Conservation (phyloP, 2,888 invertebrate species). For the Brachypalpus laphriformis region DNA sequence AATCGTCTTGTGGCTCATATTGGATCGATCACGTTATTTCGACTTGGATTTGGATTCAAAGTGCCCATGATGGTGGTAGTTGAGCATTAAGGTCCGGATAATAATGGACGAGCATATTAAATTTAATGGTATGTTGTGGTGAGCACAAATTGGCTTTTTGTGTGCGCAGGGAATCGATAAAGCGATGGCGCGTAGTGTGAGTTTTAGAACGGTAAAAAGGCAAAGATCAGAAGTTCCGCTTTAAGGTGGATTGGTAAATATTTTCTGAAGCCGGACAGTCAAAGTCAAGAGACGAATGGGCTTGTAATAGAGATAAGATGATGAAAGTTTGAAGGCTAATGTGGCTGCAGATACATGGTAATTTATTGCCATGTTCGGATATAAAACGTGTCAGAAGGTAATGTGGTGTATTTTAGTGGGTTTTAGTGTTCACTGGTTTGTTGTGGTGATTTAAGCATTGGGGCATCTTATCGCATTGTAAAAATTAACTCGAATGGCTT, state of each 20-base stretch:
- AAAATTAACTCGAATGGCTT: neutral
- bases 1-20: conserved; percentile 4
- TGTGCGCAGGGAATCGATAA: conserved; percentile 55
- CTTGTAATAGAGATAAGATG: conserved; percentile 8
- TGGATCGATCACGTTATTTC: conserved; percentile 52
- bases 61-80: conserved; percentile 1
- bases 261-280: conserved; percentile 4
- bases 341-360: conserved; percentile 2
- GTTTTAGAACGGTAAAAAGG: conserved; percentile 52
- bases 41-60: conserved; percentile 32
- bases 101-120: conserved; percentile 70
- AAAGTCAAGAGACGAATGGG: conserved; percentile 18
- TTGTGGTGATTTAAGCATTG: neutral
- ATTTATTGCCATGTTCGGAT: conserved; percentile 20
- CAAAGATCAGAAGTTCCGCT: conserved; percentile 50
- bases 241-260: conserved; percentile 28
- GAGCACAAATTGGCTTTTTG: conserved; percentile 57
- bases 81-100: conserved; percentile 45
- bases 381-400: neutral
- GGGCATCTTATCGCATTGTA: neutral
- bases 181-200: conserved; percentile 14
- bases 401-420: neutral
- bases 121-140: conserved; percentile 67
- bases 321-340: neutral
- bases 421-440: neutral